Percentiles rank a stretch among this genome's conserved stretches.
Evolutionary conservation across 2,888 invertebrate species (phyloP).

Genomic region (Lasius fuliginosus): DNA sequence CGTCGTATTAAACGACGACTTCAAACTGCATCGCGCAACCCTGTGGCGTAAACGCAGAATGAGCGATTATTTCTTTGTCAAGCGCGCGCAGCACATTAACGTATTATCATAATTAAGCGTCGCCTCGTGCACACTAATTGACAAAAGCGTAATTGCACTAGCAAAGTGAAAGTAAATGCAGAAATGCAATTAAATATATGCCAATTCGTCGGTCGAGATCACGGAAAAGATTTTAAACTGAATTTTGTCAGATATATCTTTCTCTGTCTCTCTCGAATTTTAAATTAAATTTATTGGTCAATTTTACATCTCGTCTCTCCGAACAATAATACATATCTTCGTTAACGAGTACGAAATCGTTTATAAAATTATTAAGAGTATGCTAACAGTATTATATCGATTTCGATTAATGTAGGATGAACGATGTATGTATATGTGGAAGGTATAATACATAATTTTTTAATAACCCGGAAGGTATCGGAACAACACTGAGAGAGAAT

Average conservation of each 20-base stretch:
- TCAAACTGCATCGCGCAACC: slow-evolving; percentile 3
- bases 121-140: slow-evolving; percentile 75
- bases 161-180: slow-evolving; percentile 69
- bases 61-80: slow-evolving; percentile 76
- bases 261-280: background rate
- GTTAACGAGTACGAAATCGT: background rate
- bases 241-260: background rate
- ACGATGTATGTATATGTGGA: background rate
- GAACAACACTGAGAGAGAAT: slow-evolving; percentile 45
- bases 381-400: background rate
- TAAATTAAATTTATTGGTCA: background rate
- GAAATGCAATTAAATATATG: slow-evolving; percentile 59
- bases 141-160: slow-evolving; percentile 68
- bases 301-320: background rate
- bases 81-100: slow-evolving; percentile 63
- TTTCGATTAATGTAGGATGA: slow-evolving; percentile 22
- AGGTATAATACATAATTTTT: slow-evolving; percentile 55
- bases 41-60: slow-evolving; percentile 65
- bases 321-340: background rate
- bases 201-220: slow-evolving; percentile 53
- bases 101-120: slow-evolving; percentile 79
- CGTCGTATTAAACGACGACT: slow-evolving; percentile 11
- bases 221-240: slow-evolving; percentile 29
- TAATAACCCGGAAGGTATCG: slow-evolving; percentile 44
- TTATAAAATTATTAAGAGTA: background rate